Evolutionary conservation across 2,797 vertebrate genomes (phyloP).

Genomic region (Discoglossus pictus): DNA sequence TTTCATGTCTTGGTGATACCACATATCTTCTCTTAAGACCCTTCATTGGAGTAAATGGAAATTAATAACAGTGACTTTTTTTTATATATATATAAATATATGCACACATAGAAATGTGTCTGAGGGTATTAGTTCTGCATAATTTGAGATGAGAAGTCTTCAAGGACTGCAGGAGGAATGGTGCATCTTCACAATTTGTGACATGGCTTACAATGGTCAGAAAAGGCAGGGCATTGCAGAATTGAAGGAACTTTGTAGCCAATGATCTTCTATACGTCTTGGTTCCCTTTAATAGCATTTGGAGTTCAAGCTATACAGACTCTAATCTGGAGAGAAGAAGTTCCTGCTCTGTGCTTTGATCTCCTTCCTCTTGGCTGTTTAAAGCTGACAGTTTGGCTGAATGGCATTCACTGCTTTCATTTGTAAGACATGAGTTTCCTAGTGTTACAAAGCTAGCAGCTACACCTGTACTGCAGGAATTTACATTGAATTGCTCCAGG

Average conservation of each 20-base stretch:
- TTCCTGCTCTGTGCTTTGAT: conserved; percentile 74
- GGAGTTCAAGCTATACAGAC: conserved; percentile 64
- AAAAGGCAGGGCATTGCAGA: conserved; percentile 56
- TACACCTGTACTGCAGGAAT: conserved; percentile 80
- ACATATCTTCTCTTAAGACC: conserved; percentile 56
- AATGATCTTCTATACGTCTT: conserved; percentile 63
- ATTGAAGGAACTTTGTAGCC: conserved; percentile 66
- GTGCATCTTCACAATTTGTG: conserved; percentile 59
- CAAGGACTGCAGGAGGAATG: conserved; percentile 61
- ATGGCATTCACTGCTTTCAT: conserved; percentile 71
- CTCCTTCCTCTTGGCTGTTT: conserved; percentile 72
- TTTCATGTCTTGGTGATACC: conserved; percentile 59
- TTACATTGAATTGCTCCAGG: conserved; percentile 74
- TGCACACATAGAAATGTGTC: conserved; percentile 60
- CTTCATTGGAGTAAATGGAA: conserved; percentile 57
- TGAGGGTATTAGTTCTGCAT: conserved; percentile 62
- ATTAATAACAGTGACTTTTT: conserved; percentile 56
- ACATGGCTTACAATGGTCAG: conserved; percentile 55
- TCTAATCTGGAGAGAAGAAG: conserved; percentile 72
- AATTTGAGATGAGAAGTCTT: conserved; percentile 58
- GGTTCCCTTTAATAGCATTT: conserved; percentile 72
- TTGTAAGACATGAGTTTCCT: conserved; percentile 76
- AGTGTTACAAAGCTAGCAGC: conserved; percentile 70
- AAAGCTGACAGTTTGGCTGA: conserved; percentile 74
- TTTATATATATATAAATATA: conserved; percentile 56